phyloP scores from a whole-genome alignment of 2,888 invertebrate species.

The Phengaris arion region DNA sequence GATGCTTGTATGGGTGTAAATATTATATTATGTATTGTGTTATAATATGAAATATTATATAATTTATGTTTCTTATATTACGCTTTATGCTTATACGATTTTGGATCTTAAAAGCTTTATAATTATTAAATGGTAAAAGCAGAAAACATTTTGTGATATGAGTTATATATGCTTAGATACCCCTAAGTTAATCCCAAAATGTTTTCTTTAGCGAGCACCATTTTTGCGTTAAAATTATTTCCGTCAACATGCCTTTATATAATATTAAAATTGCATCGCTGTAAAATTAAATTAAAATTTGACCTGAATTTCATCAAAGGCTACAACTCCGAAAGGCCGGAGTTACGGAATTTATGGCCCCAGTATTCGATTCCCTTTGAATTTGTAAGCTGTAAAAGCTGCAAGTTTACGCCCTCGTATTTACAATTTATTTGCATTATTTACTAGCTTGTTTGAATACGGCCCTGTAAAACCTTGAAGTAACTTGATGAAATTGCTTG shows the following conservation, averaged over 20 bases:
- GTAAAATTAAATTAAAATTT: conserved; percentile 14
- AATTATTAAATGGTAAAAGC: too few relatives aligned
- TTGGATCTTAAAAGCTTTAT: too few relatives aligned
- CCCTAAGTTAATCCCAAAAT: too few relatives aligned
- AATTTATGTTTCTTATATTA: too few relatives aligned
- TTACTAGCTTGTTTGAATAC: neutral
- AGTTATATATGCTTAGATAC: too few relatives aligned
- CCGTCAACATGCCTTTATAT: neutral
- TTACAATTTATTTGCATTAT: neutral
- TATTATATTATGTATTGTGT: too few relatives aligned
- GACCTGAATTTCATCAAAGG: conserved; percentile 35
- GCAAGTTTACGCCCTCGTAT: conserved; percentile 27
- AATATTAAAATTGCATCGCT: neutral
- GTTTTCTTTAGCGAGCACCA: neutral
- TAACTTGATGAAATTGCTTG: neutral
- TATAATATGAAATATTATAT: too few relatives aligned
- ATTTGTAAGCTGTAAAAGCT: conserved; percentile 41
- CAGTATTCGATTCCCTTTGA: conserved; percentile 48
- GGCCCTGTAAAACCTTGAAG: neutral
- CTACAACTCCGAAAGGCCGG: conserved; percentile 45
- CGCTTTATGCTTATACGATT: too few relatives aligned
- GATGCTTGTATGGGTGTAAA: too few relatives aligned
- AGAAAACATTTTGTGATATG: too few relatives aligned
- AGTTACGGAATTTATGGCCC: conserved; percentile 51
- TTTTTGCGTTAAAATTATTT: neutral